Percentiles rank a stretch among this genome's conserved stretches.
These are phyloP conservation scores for Bradynema listronoti DNA, from an alignment of 1,140 invertebrate species.

Conservation along the genomic window DNA sequence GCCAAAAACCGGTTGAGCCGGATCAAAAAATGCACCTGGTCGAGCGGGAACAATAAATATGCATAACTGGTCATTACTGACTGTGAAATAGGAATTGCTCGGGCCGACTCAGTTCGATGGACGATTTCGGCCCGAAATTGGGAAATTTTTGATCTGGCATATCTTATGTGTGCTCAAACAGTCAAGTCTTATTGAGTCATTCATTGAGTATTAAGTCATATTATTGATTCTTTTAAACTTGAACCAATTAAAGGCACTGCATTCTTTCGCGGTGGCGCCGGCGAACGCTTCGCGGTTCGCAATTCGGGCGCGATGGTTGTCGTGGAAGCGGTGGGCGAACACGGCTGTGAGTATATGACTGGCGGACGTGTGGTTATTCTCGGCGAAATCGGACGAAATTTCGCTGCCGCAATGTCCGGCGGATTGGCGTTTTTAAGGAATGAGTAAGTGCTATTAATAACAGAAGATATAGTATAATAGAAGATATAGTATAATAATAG, in stretches of 20 bases:
- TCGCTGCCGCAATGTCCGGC: slow-evolving; percentile 95
- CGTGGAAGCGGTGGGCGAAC: slow-evolving; percentile 87
- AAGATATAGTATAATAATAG: no score
- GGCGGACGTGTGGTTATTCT: slow-evolving; percentile 75
- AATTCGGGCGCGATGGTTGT: slow-evolving; percentile 91
- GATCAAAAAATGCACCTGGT: no score
- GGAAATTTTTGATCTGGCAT: no score
- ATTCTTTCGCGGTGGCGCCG: slow-evolving; percentile 90
- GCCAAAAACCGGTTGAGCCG: no score
- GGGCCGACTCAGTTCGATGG: no score
- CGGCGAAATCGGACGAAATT: slow-evolving; percentile 88
- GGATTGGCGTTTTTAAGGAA: slow-evolving; percentile 93
- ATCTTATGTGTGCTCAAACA: no score
- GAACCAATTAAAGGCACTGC: slow-evolving; percentile 65
- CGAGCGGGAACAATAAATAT: no score
- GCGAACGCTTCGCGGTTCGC: slow-evolving; percentile 92
- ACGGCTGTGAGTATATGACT: slow-evolving; percentile 99
- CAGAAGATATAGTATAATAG: slow-evolving; percentile 1
- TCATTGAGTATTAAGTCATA: background rate
- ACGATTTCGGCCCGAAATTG: no score
- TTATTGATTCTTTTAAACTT: background rate
- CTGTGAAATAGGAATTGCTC: no score
- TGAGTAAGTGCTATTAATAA: slow-evolving; percentile 60
- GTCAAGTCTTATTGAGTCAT: slow-evolving; percentile 9
- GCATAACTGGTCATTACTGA: no score